Percentiles rank a stretch among this genome's conserved stretches.
Conservation (phyloP, 2,113 vertebrate species). For the Aleadryas rufinucha region DNA sequence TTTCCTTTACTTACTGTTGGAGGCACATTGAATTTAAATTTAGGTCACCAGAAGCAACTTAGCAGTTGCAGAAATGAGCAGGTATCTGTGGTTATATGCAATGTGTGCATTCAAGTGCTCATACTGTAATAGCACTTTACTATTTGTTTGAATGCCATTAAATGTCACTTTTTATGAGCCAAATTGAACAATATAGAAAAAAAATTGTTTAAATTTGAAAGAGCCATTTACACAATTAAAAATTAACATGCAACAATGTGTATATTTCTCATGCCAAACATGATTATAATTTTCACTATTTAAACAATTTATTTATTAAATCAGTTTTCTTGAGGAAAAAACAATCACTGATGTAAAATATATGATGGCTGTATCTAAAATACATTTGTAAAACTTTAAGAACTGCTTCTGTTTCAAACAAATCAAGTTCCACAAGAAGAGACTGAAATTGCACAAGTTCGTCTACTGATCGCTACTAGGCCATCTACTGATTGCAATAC, state of each 20-base stretch:
- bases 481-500: neutral
- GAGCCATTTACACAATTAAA: neutral
- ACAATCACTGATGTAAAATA: neutral
- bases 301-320: neutral
- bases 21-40: neutral
- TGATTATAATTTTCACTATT: neutral
- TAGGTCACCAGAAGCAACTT: neutral
- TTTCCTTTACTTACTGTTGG: neutral
- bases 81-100: neutral
- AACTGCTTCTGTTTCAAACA: neutral
- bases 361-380: neutral
- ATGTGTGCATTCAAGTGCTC: neutral
- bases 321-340: neutral
- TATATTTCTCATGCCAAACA: neutral
- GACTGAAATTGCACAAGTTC: neutral
- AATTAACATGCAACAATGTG: neutral
- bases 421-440: neutral
- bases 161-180: neutral
- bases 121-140: neutral
- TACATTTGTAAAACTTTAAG: neutral
- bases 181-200: neutral
- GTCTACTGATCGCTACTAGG: neutral
- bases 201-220: neutral
- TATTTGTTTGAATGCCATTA: neutral
- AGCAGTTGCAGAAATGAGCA: neutral